Base-by-base conservation (phyloP, 1,140 invertebrate species). In the Zaprionus capensis region DNA sequence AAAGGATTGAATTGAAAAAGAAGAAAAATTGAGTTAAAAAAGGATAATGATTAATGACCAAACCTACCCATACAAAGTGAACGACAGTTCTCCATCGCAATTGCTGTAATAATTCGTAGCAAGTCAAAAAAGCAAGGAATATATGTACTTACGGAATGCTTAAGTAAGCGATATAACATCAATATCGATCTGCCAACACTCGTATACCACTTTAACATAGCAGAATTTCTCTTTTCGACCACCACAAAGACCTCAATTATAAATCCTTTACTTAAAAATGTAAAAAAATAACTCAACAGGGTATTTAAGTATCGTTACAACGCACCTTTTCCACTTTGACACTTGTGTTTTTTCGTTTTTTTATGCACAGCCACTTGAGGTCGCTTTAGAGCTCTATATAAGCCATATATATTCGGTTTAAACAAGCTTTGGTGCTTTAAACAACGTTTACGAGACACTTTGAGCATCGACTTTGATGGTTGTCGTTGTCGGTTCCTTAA, bases 401-500 rank as follows among this genome's bases (percentile, higher is more conserved):
- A 75, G 59, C 59, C 71, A 31, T 56, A 75, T 51, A 46, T 49
- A 20, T 28, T 69, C 28, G 58, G 26, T 51, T 61, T 56, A 36
- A 53, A 71, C 61, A 76, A 38, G 73, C 34, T 66, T 76, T 71
- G 26, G 26, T 61, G 68, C 69, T 76, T 71, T 65, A 71, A 76
- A 76, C 71, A 71, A 38, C 73, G 56, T 71, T 76, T 76, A 71
- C 44, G 67, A 71, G 59, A 59, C 67, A 71, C 67, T 71, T 64
- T 64, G 53, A 71, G 72, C 59, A 34, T 51, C 72, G 59, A 56
- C 55, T 71, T 71, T 76, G 73, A 76, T 71, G 69, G 53, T 53
- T 22, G 53, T 64, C 26, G 20, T 26, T n/a, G 24, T 56, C 11
- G 31, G n/a, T 17, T 11, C 46, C 53, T 71, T 65, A 76, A 65